A percentile compares a stretch with the other conserved stretches of the same genome.
phyloP scores from a whole-genome alignment of 2,113 vertebrate species.

The Cryptoleucopteryx plumbea region DNA sequence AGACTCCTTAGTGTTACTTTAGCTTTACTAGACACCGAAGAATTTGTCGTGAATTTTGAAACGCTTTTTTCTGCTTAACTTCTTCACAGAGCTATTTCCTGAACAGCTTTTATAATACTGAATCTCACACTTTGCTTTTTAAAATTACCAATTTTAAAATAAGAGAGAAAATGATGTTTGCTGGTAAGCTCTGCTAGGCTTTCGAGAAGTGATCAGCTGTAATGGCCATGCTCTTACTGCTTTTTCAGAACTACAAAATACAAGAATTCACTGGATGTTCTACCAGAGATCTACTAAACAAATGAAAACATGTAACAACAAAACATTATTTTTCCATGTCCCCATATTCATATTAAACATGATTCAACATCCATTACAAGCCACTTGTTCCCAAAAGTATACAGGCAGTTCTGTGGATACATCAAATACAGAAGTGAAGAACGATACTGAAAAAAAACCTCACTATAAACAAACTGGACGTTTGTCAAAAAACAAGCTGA shows the following conservation, averaged over 20 bases:
- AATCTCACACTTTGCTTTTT: neutral
- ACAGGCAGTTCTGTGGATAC: neutral
- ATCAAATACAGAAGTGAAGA: neutral
- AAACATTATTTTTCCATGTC: neutral
- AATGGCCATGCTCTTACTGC: neutral
- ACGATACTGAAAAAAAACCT: neutral
- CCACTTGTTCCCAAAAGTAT: neutral
- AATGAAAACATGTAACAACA: neutral
- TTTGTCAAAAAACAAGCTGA: conserved; percentile 50
- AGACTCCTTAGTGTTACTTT: neutral
- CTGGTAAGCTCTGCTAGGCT: neutral
- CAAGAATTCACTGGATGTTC: neutral
- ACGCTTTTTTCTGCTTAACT: neutral
- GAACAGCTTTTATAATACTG: neutral
- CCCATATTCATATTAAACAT: neutral
- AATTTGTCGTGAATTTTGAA: neutral
- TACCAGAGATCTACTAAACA: neutral
- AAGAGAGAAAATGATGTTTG: neutral
- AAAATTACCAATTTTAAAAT: neutral
- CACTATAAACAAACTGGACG: conserved; percentile 12
- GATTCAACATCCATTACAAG: neutral
- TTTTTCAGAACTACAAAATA: neutral
- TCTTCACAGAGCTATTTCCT: neutral
- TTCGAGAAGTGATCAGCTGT: neutral
- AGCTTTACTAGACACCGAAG: neutral